phyloP scores from a whole-genome alignment of 2,888 invertebrate species.

The Anagyrus pseudococci region DNA sequence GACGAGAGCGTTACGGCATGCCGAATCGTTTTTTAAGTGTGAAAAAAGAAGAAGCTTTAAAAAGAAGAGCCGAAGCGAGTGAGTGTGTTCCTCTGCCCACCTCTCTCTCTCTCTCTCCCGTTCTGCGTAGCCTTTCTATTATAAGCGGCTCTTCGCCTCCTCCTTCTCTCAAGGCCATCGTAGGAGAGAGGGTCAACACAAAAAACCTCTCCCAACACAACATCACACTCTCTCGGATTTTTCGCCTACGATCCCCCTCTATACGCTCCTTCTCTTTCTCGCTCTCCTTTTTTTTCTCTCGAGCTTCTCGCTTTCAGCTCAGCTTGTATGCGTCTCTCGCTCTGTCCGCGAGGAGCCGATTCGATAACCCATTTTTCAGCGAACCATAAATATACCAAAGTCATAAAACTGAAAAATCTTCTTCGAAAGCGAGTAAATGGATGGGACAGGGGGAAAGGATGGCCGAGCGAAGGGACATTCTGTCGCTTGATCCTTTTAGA shows the following conservation, averaged over 20 bases:
- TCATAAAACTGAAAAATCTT: slow-evolving; percentile 36
- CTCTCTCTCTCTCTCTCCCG: neutral
- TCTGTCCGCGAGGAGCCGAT: neutral
- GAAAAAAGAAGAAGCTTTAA: slow-evolving; percentile 32
- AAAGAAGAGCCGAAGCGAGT: slow-evolving; percentile 6
- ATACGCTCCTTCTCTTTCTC: neutral
- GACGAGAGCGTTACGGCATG: slow-evolving; percentile 6
- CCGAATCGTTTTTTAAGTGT: slow-evolving; percentile 31
- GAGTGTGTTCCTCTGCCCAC: slow-evolving; percentile 1
- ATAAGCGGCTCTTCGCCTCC: neutral
- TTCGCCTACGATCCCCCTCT: slow-evolving; percentile 4
- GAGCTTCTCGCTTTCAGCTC: neutral
- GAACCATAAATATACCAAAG: slow-evolving; percentile 29
- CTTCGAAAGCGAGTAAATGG: slow-evolving; percentile 4
- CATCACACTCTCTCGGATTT: slow-evolving; percentile 29
- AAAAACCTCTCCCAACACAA: slow-evolving; percentile 24
- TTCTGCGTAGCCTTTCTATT: slow-evolving; percentile 29
- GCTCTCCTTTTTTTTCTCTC: neutral
- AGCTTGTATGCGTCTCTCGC: neutral
- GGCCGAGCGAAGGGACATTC: slow-evolving; percentile 1
- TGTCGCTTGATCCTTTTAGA: neutral
- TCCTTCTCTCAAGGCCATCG: slow-evolving; percentile 28
- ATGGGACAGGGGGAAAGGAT: slow-evolving; percentile 8
- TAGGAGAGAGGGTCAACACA: slow-evolving; percentile 14
- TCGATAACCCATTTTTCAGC: slow-evolving; percentile 37